These are phyloP conservation scores for Galeopsomyia nigrocyanea DNA, from an alignment of 2,888 invertebrate genomes.

Conservation along the genomic window DNA sequence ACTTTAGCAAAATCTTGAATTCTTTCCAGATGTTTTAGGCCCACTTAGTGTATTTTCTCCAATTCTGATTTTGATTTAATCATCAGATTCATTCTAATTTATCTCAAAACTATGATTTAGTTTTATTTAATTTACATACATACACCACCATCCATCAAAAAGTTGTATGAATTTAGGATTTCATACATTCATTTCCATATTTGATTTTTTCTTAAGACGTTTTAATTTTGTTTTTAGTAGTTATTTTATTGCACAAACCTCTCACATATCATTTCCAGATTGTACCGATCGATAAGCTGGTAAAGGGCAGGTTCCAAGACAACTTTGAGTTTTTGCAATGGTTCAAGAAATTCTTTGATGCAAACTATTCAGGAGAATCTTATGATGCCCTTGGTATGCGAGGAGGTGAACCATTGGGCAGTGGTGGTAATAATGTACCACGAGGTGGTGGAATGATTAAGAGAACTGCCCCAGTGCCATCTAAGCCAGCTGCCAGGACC, in stretches of 20 bases:
- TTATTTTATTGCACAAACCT: conserved; percentile 54
- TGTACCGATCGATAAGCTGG: conserved; percentile 93
- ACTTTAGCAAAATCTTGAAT: too few relatives aligned
- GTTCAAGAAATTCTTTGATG: conserved; percentile 99
- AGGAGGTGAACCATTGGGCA: conserved; percentile 88
- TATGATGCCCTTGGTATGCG: conserved; percentile 92
- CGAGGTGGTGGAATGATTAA: conserved; percentile 70
- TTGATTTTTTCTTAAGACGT: conserved; percentile 39
- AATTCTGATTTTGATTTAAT: conserved; percentile 1
- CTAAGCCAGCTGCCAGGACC: conserved; percentile 76
- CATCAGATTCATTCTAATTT: background rate
- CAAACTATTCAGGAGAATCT: conserved; percentile 93
- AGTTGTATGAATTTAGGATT: conserved; percentile 1
- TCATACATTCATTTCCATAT: conserved; percentile 37
- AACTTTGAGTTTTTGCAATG: conserved; percentile 99
- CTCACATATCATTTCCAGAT: conserved; percentile 76
- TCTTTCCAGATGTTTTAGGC: conserved; percentile 2
- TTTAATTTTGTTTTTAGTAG: conserved; percentile 24
- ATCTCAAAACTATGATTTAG: too few relatives aligned
- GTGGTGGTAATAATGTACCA: conserved; percentile 76
- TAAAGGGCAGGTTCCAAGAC: conserved; percentile 99
- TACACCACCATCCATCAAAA: background rate
- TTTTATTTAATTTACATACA: background rate
- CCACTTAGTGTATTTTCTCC: conserved; percentile 5
- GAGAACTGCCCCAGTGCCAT: conserved; percentile 70